A percentile compares a stretch with the other conserved stretches of the same genome.
These are phyloP conservation scores for Oophaga pumilio DNA, from an alignment of 2,113 vertebrate species.

Conservation along the genomic window DNA sequence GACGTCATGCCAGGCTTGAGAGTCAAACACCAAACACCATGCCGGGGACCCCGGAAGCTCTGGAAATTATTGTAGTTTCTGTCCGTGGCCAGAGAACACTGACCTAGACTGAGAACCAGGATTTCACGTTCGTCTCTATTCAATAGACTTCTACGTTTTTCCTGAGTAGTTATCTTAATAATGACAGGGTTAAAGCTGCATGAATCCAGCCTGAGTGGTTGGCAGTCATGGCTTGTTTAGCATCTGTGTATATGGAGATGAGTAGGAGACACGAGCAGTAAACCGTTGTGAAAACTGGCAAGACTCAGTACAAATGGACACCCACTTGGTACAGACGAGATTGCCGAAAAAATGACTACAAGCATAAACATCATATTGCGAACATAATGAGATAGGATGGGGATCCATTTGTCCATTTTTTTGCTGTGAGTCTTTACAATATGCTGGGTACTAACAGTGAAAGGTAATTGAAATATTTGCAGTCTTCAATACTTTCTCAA, in stretches of 20 bases:
- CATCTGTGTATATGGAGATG: conserved; percentile 65
- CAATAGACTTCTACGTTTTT: background rate
- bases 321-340: conserved; percentile 55
- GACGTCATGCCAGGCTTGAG: too few relatives aligned
- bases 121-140: background rate
- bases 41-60: too few relatives aligned
- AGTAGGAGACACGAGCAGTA: conserved; percentile 62
- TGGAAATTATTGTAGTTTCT: too few relatives aligned
- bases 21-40: too few relatives aligned
- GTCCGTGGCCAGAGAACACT: too few relatives aligned
- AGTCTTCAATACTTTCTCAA: too few relatives aligned
- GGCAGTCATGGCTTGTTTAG: conserved; percentile 58
- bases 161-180: background rate
- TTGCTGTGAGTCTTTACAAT: background rate
- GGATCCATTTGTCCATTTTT: background rate
- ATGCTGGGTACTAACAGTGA: background rate
- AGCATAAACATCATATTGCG: background rate
- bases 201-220: conserved; percentile 62
- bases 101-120: too few relatives aligned
- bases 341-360: conserved; percentile 15
- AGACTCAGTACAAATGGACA: conserved; percentile 61
- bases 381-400: background rate
- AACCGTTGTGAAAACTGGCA: conserved; percentile 63
- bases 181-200: conserved; percentile 9
- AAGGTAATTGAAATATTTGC: background rate